Percentiles rank a stretch among this genome's conserved stretches.
Evolutionary conservation across 2,113 vertebrate genomes (phyloP).

Genomic region (Bufo bufo): DNA sequence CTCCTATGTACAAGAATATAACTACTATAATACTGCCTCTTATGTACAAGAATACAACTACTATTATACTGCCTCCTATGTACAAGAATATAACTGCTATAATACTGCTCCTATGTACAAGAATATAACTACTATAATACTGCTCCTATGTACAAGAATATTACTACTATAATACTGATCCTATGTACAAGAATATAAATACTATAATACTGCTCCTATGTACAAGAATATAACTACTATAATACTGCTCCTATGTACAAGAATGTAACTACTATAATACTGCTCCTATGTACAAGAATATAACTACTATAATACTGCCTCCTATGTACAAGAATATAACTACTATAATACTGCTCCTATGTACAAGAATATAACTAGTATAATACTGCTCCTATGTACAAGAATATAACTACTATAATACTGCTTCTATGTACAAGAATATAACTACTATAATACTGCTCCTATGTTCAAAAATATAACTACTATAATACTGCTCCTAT

Average conservation of each 20-base stretch:
- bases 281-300: background rate
- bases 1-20: background rate
- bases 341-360: constrained; percentile 2
- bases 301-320: background rate
- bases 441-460: constrained; percentile 1
- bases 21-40: background rate
- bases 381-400: background rate
- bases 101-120: background rate
- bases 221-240: background rate
- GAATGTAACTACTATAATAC: background rate
- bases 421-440: constrained; percentile 1
- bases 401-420: constrained; percentile 8
- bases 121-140: background rate
- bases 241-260: background rate
- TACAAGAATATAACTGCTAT: background rate
- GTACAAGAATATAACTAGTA: background rate
- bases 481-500: constrained; percentile 1
- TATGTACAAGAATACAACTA: background rate
- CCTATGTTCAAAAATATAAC: background rate
- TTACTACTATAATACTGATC: background rate
- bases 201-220: background rate
- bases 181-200: background rate
- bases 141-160: background rate
- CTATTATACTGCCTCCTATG: background rate
- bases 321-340: constrained; percentile 10